Evolutionary conservation across 2,113 vertebrate genomes (phyloP).

Genomic region (Scopus umbretta): DNA sequence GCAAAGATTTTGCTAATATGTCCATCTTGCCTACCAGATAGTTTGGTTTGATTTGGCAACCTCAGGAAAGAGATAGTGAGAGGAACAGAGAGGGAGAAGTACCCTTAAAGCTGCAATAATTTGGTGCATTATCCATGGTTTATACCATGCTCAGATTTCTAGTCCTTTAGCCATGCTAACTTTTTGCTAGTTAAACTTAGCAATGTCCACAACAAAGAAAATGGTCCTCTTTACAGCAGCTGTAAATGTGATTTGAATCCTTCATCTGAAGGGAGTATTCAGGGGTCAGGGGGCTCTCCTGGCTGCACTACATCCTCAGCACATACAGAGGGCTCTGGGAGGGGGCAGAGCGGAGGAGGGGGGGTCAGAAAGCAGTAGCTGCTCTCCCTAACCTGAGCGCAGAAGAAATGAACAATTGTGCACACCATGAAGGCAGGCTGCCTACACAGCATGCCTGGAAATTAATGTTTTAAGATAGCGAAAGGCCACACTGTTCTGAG

Average conservation of each 20-base stretch:
- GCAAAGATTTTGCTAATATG: neutral
- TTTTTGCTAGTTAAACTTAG: neutral
- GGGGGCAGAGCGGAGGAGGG: neutral
- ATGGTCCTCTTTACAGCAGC: neutral
- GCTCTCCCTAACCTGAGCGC: neutral
- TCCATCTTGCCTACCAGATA: neutral
- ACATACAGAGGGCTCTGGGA: neutral
- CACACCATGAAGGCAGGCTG: neutral
- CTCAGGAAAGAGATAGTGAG: neutral
- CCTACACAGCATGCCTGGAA: neutral
- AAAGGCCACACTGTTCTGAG: neutral
- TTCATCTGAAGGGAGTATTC: neutral
- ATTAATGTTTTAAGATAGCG: neutral
- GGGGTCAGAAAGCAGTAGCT: neutral
- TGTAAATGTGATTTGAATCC: neutral
- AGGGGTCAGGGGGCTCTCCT: fast-evolving
- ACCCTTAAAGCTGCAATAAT: neutral
- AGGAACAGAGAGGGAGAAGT: neutral
- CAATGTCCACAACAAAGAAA: neutral
- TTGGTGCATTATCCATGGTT: neutral
- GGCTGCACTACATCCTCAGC: neutral
- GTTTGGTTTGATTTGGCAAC: neutral
- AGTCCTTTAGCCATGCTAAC: neutral
- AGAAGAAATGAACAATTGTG: neutral
- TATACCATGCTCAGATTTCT: neutral